Evolutionary conservation across 2,888 invertebrate species (phyloP), one percentile per base, ranked within the genome.

Genomic region (Tholera decimalis): DNA sequence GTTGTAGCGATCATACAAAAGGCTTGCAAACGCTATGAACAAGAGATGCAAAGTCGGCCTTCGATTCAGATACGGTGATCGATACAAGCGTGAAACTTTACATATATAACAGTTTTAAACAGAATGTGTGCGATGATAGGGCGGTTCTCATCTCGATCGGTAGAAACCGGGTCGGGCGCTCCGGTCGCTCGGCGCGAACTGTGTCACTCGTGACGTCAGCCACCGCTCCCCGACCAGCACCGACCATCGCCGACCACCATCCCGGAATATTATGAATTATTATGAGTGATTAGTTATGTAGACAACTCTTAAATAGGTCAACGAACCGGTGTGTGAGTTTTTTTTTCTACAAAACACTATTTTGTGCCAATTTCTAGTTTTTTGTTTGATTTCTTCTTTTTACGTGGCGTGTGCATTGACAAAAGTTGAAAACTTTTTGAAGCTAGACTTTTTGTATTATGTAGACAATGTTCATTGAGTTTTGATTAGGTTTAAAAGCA

Each of bases 201-300:
- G 86, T 91, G 90, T 89, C 90, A 89, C 70, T 66, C 33, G 77
- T 89, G 90, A 91, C 90, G 90, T 89, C 90, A 89, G 59, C 58
- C 63, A 58, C 63, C 43, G 35, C 66, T 65, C 65, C 53, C 49
- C 53, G 50, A 46, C 47, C 44, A 60, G 18, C 15, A 18, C 37
- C 63, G 64, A 64, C 64, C 55, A 50, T 15, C 22, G 35, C 50
- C 64, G 39, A 73, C 47, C 59, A 63, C 43, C 50, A 69, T 47
- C 55, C 53, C 54, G 58, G 63, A 60, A 73, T 76, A 76, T 76
- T 73, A 76, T 71, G 76, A 80, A 78, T 73, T 78, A 80, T 76
- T 79, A 78, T 79, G 73, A 80, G 76, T 78, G 81, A 79, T 80
- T 79, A 81, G 70, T 80, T 78, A 65, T 71, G 69, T 68, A 72